These are phyloP conservation scores for Philereme vetulata DNA, from an alignment of 2,888 invertebrate species.

Conservation along the genomic window DNA sequence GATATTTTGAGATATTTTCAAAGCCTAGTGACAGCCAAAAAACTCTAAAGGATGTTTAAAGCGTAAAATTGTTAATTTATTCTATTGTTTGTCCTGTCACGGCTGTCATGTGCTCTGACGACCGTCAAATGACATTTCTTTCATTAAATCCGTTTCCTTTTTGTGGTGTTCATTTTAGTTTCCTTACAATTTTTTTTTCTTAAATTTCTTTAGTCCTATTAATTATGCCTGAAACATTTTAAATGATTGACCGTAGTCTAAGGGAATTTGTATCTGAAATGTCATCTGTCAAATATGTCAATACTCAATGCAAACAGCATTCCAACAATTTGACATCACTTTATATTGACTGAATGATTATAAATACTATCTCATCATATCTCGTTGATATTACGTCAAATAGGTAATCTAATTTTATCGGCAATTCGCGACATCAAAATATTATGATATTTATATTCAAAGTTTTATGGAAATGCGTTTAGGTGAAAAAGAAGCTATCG, in stretches of 20 bases:
- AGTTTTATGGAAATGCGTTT: slow-evolving; percentile 10
- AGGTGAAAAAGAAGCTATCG: not conserved
- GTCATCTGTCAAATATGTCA: not conserved
- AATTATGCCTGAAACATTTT: not conserved
- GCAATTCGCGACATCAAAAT: slow-evolving; percentile 23
- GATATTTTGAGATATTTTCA: slow-evolving; percentile 8
- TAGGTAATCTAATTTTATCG: slow-evolving; percentile 36
- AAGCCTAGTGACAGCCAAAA: slow-evolving; percentile 1
- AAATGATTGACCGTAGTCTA: not conserved
- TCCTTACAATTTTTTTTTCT: not conserved
- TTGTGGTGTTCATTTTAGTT: not conserved
- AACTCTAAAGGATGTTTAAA: slow-evolving; percentile 11
- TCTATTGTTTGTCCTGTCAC: slow-evolving; percentile 26
- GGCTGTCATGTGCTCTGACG: slow-evolving; percentile 23
- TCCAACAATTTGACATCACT: slow-evolving; percentile 2
- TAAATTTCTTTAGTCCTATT: not conserved
- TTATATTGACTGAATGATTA: slow-evolving; percentile 11
- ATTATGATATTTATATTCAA: slow-evolving; percentile 20
- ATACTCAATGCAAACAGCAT: slow-evolving; percentile 2
- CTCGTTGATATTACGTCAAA: slow-evolving; percentile 40
- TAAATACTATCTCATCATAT: slow-evolving; percentile 29
- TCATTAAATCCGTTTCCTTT: slow-evolving; percentile 9
- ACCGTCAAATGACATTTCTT: slow-evolving; percentile 18
- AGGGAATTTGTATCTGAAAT: not conserved
- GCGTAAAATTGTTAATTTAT: slow-evolving; percentile 31